Evolutionary conservation across 1,140 invertebrate species (phyloP).

Genomic region (Aethina tumida): DNA sequence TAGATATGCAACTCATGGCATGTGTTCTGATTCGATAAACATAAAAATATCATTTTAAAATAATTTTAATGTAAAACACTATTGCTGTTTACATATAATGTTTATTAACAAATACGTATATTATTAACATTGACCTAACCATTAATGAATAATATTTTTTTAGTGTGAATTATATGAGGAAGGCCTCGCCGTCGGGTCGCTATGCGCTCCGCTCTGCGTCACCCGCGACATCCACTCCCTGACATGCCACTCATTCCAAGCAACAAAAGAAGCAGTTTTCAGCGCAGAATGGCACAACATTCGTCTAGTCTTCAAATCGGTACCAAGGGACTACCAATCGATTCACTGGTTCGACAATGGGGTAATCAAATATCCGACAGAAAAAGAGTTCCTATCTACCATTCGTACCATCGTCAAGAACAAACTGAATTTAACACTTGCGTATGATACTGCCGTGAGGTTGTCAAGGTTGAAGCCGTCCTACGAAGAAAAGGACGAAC

Average conservation of each 20-base stretch:
- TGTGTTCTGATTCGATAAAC: neutral
- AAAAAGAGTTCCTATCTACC: conserved; percentile 42
- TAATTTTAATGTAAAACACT: neutral
- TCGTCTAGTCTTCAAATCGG: conserved; percentile 46
- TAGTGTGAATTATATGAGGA: conserved; percentile 44
- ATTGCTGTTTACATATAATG: neutral
- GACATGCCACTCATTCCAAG: conserved; percentile 45
- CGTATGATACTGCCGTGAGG: conserved; percentile 37
- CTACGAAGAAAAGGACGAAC: conserved; percentile 34
- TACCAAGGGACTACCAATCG: conserved; percentile 28
- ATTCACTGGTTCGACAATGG: conserved; percentile 41
- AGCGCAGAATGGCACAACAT: conserved; percentile 43
- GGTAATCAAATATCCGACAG: conserved; percentile 40
- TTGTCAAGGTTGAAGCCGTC: conserved; percentile 37
- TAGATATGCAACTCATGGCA: neutral
- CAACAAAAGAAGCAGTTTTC: conserved; percentile 47
- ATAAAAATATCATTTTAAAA: conserved; percentile 4
- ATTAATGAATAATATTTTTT: conserved; percentile 22
- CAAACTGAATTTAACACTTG: conserved; percentile 44
- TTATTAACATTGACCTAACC: conserved; percentile 1
- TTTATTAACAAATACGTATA: neutral
- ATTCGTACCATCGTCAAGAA: conserved; percentile 40
- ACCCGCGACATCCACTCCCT: conserved; percentile 41
- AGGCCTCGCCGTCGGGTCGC: conserved; percentile 43
- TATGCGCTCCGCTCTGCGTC: conserved; percentile 46